phyloP scores from a whole-genome alignment of 2,888 invertebrate genomes.

The Orthosia incerta region DNA sequence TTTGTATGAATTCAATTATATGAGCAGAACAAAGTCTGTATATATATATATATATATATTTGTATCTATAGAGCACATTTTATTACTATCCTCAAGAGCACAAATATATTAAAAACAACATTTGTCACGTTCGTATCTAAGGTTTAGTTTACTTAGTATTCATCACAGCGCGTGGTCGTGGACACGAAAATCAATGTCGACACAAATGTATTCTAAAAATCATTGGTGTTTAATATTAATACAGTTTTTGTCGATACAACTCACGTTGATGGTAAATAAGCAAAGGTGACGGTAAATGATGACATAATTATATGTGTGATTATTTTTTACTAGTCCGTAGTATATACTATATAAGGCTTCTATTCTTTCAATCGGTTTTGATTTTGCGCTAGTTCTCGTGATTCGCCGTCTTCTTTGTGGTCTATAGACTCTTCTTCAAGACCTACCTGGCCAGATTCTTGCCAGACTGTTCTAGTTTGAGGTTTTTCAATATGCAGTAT shows the following conservation, averaged over 20 bases:
- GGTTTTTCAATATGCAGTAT: no score
- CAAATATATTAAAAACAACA: background rate
- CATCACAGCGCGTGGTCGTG: constrained; percentile 46
- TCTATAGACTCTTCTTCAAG: background rate
- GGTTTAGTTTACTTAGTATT: constrained; percentile 51
- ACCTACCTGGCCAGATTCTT: background rate
- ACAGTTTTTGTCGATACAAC: constrained; percentile 40
- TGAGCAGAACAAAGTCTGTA: no score
- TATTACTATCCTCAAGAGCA: background rate
- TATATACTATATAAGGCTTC: no score
- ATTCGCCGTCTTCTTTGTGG: background rate
- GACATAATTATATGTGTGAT: constrained; percentile 31
- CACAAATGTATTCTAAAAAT: constrained; percentile 59
- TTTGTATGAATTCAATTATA: no score
- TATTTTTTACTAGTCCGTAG: constrained; percentile 19
- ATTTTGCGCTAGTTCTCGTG: background rate
- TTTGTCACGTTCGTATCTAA: constrained; percentile 46
- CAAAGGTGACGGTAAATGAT: constrained; percentile 49
- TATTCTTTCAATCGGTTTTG: background rate
- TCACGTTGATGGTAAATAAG: constrained; percentile 56
- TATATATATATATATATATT: no score
- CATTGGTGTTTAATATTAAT: constrained; percentile 64
- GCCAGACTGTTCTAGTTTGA: no score
- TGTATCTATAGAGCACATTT: background rate
- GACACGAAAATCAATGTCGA: constrained; percentile 67